These are phyloP conservation scores for Neocloeon triangulifer DNA, from an alignment of 1,140 invertebrate species.

Conservation along the genomic window DNA sequence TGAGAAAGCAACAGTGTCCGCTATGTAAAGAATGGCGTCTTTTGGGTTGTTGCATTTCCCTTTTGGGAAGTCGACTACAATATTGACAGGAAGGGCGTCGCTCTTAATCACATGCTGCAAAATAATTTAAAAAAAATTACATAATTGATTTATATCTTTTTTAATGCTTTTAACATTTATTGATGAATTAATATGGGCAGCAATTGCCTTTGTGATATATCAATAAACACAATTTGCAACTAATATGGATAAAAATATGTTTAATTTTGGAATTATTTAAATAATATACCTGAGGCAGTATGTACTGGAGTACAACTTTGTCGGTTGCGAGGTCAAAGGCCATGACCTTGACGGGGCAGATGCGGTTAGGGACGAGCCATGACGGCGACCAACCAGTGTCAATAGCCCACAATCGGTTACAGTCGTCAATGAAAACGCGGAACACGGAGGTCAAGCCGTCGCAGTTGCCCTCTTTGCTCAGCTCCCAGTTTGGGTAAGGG, in stretches of 20 bases:
- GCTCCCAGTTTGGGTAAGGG: slow-evolving; percentile 55
- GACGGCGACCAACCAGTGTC: too few relatives aligned
- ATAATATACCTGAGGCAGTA: too few relatives aligned
- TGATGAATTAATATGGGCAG: too few relatives aligned
- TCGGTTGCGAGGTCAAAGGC: slow-evolving; percentile 54
- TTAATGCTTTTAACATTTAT: too few relatives aligned
- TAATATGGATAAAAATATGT: too few relatives aligned
- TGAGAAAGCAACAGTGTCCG: slow-evolving; percentile 3
- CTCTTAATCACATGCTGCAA: slow-evolving; percentile 1
- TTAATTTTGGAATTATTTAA: too few relatives aligned
- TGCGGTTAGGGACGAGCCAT: slow-evolving; percentile 33
- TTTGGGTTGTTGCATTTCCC: slow-evolving; percentile 1
- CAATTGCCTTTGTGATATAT: too few relatives aligned
- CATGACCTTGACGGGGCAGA: slow-evolving; percentile 27
- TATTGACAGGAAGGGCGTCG: slow-evolving; percentile 1
- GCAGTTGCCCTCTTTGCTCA: slow-evolving; percentile 26
- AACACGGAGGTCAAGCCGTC: slow-evolving; percentile 39
- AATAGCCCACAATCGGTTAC: slow-evolving; percentile 50
- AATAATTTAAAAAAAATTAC: too few relatives aligned
- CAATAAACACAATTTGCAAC: too few relatives aligned
- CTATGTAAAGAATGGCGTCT: slow-evolving; percentile 5
- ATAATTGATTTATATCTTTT: too few relatives aligned
- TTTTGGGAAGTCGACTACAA: slow-evolving; percentile 1
- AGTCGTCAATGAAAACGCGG: slow-evolving; percentile 37
- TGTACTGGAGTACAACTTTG: too few relatives aligned